Conservation (phyloP, 1,140 invertebrate genomes). For the Euborellia annulipes region DNA sequence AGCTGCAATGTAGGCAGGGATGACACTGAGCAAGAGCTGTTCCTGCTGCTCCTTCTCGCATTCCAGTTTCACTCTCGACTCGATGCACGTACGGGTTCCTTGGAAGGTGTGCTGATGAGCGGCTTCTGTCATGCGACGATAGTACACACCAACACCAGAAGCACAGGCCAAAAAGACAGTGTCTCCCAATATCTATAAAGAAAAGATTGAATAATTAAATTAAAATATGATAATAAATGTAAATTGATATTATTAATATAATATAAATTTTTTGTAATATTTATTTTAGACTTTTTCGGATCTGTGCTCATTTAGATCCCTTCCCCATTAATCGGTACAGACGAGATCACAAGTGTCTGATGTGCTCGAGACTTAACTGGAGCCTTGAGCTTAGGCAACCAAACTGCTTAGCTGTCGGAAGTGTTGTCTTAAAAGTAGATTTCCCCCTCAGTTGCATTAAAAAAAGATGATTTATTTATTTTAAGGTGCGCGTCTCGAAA, state of each 20-base stretch:
- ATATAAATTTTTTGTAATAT: not conserved
- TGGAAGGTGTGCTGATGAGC: constrained; percentile 73
- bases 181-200: constrained; percentile 53
- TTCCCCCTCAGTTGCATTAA: no score
- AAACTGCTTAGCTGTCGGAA: no score
- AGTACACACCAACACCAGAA: constrained; percentile 67
- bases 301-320: no score
- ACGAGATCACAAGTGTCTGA: no score
- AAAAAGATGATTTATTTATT: no score
- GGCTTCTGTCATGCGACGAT: constrained; percentile 66
- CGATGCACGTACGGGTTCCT: constrained; percentile 75
- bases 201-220: no score
- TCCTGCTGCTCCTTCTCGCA: constrained; percentile 86
- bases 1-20: constrained; percentile 81
- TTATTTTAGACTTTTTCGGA: no score
- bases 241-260: not conserved
- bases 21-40: constrained; percentile 77
- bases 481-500: no score
- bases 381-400: no score
- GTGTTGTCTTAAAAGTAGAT: no score
- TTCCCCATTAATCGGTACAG: no score
- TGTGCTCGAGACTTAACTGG: no score
- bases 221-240: not conserved
- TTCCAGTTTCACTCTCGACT: constrained; percentile 80
- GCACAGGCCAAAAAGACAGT: constrained; percentile 56